Percentiles rank a stretch among this genome's conserved stretches.
These are phyloP conservation scores for Leucophenga montana DNA, from an alignment of 2,888 invertebrate genomes.

Conservation along the genomic window DNA sequence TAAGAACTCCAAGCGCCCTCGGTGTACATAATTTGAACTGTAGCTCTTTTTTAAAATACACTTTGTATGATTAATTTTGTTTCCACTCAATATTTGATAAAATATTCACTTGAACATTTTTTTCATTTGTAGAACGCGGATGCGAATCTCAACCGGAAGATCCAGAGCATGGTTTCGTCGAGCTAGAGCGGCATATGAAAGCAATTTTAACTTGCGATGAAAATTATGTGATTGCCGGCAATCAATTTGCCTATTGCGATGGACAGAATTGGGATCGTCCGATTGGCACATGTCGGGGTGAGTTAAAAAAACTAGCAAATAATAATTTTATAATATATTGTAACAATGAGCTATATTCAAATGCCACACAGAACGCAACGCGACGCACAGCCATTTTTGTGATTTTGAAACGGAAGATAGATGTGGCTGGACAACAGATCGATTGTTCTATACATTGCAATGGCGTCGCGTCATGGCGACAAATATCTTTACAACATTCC, in stretches of 20 bases:
- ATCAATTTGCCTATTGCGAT: constrained; percentile 80
- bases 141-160: constrained; percentile 73
- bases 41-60: not conserved
- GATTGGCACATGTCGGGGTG: constrained; percentile 77
- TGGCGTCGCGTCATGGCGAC: constrained; percentile 80
- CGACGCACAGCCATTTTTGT: constrained; percentile 49
- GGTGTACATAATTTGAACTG: not conserved
- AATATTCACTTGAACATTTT: not conserved
- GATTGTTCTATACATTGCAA: constrained; percentile 77
- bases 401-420: constrained; percentile 75
- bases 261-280: constrained; percentile 81
- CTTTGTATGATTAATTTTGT: too few relatives aligned
- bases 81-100: not conserved
- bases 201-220: constrained; percentile 80
- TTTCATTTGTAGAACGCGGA: constrained; percentile 75
- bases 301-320: constrained; percentile 9
- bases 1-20: too few relatives aligned
- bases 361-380: constrained; percentile 32
- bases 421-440: constrained; percentile 86
- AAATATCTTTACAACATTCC: constrained; percentile 49
- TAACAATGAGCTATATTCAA: not conserved
- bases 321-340: too few relatives aligned
- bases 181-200: constrained; percentile 75
- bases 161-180: constrained; percentile 76
- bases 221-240: constrained; percentile 77